phyloP scores from a whole-genome alignment of 2,888 invertebrate species.

The Hirtodrosophila alboralis region DNA sequence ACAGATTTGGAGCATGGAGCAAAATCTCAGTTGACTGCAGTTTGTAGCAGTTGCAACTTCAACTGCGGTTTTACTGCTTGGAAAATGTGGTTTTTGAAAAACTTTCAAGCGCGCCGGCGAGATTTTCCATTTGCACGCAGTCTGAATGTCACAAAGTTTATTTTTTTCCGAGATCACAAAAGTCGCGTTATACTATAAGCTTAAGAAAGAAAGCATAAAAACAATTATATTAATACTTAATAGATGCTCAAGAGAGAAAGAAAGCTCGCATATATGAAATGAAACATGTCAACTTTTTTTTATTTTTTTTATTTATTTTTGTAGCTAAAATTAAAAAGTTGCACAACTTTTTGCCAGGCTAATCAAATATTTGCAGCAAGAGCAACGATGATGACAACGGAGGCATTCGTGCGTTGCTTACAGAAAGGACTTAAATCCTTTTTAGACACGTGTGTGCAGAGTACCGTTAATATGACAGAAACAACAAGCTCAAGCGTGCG shows the following conservation, averaged over 20 bases:
- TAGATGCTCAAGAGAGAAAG: constrained; percentile 18
- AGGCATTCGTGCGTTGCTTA: constrained; percentile 64
- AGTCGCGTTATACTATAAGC: constrained; percentile 15
- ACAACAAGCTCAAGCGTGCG: constrained; percentile 72
- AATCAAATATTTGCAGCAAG: constrained; percentile 77
- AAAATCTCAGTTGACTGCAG: constrained; percentile 52
- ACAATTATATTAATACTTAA: constrained; percentile 50
- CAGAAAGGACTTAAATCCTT: constrained; percentile 73
- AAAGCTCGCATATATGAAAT: constrained; percentile 19
- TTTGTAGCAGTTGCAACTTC: constrained; percentile 40
- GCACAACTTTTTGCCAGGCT: constrained; percentile 63
- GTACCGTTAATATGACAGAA: constrained; percentile 78
- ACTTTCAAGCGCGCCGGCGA: constrained; percentile 29
- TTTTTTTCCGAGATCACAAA: constrained; percentile 7
- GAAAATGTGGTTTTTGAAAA: constrained; percentile 42
- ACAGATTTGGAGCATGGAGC: constrained; percentile 4
- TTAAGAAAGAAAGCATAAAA: constrained; percentile 14
- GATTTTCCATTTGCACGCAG: constrained; percentile 8
- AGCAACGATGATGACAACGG: constrained; percentile 26
- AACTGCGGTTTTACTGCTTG: constrained; percentile 61
- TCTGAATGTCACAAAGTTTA: constrained; percentile 19
- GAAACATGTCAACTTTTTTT: constrained; percentile 22
- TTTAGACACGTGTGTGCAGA: constrained; percentile 79
- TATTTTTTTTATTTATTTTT: constrained; percentile 25
- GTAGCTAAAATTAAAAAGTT: constrained; percentile 65